Evolutionary conservation across 2,888 invertebrate genomes (phyloP), one percentile per base, ranked within the genome.

Genomic region (Meteorus cinctellus): DNA sequence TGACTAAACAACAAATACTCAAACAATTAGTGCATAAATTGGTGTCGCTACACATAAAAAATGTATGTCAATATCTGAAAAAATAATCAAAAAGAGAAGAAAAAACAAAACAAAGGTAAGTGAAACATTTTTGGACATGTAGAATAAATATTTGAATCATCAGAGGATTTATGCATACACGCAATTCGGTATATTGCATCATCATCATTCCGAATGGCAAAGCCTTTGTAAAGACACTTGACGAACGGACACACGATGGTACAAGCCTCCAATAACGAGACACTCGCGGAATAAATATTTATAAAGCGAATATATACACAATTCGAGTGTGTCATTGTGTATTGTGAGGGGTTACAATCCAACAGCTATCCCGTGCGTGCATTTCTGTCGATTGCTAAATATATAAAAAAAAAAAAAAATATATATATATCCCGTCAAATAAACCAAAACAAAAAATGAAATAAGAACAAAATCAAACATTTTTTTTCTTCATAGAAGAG

Each of bases 221-320:
- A 27, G 59, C 59, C 59, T 48, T 48, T 48, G 19, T 60, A 29
- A 10, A 29, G 59, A 60, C 59, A 29, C 59, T 29, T 60, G 29
- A 60, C 59, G 27, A 60, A 27, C 19, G 59, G 65, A n/a, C 24
- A 48, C 48, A 31, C 36, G 34, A 65, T 36, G 48, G 19, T 45
- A 67, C 67, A 67, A 67, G 67, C 67, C 67, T 24, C 24, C 48
- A 48, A 67, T 60, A 60, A 60, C 45, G 27, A 67, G 45, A 24
- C 45, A 48, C 67, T 48, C 67, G 67, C 16, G 29, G 19, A 14
- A 34, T 45, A 67, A 67, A 67, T 67, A 45, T 67, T 67, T 67
- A 67, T 67, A n/a, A 24, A 60, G 24, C 2, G 10, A 27, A 16
- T 36, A 36, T 65, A 65, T 36, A 27, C n/a, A 27, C 8, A 45